Percentiles rank a stretch among this genome's conserved stretches.
Conservation (phyloP, 2,113 vertebrate species). For the Cathartes aura region DNA sequence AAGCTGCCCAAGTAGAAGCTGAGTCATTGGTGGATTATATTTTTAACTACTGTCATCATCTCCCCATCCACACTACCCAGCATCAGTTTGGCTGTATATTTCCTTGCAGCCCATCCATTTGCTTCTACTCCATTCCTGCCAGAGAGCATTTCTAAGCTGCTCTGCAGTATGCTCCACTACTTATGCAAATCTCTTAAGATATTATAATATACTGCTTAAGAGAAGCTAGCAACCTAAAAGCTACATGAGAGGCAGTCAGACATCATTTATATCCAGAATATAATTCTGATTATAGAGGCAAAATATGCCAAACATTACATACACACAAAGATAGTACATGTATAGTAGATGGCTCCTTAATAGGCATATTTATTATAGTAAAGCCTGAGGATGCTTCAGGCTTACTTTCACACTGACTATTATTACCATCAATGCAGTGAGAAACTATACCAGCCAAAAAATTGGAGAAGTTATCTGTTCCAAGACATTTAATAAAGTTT, state of each 20-base stretch:
- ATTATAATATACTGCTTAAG: neutral
- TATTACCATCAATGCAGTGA: neutral
- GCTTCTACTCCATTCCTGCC: neutral
- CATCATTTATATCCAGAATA: neutral
- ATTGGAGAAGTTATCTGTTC: neutral
- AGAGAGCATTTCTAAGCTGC: neutral
- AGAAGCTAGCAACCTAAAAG: neutral
- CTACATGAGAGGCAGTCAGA: neutral
- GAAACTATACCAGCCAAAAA: neutral
- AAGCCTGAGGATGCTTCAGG: neutral
- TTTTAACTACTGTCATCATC: slow-evolving; percentile 9
- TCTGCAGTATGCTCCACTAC: neutral
- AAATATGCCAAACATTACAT: neutral
- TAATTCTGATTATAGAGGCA: neutral
- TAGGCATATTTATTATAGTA: neutral
- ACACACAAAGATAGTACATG: neutral
- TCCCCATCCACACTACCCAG: neutral
- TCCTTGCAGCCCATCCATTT: neutral
- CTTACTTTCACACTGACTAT: neutral
- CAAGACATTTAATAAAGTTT: neutral
- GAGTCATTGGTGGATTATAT: neutral
- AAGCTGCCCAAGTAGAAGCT: neutral
- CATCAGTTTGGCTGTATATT: neutral
- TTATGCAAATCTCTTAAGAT: neutral
- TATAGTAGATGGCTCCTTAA: neutral